Percentiles rank a stretch among this genome's conserved stretches.
These are phyloP conservation scores for Hydrolagus colliei DNA, from an alignment of 2,797 vertebrate genomes.

Conservation along the genomic window DNA sequence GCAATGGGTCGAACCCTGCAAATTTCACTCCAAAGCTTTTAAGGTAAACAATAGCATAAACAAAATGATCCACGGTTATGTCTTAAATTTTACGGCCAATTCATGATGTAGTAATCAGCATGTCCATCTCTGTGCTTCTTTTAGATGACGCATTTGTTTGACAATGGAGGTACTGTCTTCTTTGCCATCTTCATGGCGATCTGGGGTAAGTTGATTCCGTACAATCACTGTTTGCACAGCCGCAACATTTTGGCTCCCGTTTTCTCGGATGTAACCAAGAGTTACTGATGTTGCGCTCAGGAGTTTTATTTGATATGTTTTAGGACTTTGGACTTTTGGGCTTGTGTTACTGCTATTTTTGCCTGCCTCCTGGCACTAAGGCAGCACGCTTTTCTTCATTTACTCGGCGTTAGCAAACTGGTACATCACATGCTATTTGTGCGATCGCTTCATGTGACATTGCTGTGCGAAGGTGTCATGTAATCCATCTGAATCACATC, in stretches of 20 bases:
- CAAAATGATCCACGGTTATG: too few species aligned
- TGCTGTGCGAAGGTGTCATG: conserved; percentile 34
- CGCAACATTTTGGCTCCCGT: not conserved
- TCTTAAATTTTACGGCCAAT: too few species aligned
- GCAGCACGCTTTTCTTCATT: not conserved
- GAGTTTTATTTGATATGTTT: too few species aligned
- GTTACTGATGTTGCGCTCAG: not conserved
- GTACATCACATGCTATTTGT: not conserved
- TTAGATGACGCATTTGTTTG: conserved; percentile 94
- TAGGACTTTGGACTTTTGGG: too few species aligned
- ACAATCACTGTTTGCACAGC: conserved; percentile 39
- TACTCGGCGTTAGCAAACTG: too few species aligned
- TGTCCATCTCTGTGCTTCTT: conserved; percentile 39
- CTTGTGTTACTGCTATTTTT: not conserved
- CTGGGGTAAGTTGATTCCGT: conserved; percentile 76
- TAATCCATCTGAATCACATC: conserved; percentile 49
- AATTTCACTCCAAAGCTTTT: too few species aligned
- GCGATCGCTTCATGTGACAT: not conserved
- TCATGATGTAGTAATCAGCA: not conserved
- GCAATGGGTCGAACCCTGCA: too few species aligned
- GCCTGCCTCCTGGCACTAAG: not conserved
- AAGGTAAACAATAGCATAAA: too few species aligned
- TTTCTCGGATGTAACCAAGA: too few species aligned
- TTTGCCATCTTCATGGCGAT: conserved; percentile 99
- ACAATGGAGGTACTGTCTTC: conserved; percentile 97